phyloP scores from a whole-genome alignment of 2,113 vertebrate species.

The Mungos mungo region DNA sequence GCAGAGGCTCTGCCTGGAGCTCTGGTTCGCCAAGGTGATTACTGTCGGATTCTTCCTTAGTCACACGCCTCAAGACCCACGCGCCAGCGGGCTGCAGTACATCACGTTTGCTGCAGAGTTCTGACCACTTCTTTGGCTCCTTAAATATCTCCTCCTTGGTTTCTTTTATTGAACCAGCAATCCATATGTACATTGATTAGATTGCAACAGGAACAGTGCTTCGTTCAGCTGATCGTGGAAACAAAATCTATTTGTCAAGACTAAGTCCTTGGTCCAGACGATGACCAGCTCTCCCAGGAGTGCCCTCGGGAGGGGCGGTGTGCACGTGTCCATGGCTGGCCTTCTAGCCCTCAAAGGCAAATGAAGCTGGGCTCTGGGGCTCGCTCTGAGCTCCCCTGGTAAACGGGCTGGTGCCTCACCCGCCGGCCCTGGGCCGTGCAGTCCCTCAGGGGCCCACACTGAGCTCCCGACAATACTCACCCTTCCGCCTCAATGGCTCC shows the following conservation, averaged over 20 bases:
- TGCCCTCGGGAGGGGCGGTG: fast-evolving
- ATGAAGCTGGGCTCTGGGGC: fast-evolving
- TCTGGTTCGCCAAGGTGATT: background rate
- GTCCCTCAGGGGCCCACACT: fast-evolving
- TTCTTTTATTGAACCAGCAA: conserved; percentile 46
- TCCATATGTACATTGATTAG: background rate
- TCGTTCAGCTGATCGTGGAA: background rate
- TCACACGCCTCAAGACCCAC: background rate
- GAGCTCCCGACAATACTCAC: fast-evolving
- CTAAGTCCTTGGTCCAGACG: background rate
- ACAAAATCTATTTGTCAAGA: background rate
- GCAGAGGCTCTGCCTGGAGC: background rate
- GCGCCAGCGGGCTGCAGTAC: background rate
- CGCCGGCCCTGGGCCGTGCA: fast-evolving
- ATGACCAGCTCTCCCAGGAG: fast-evolving
- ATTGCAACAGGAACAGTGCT: background rate
- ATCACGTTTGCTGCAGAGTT: background rate
- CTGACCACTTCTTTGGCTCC: background rate
- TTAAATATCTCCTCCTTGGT: conserved; percentile 25
- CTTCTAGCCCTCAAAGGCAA: background rate
- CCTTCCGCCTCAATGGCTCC: background rate
- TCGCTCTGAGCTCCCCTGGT: fast-evolving
- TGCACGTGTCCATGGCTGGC: background rate
- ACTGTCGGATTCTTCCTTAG: background rate
- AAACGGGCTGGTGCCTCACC: fast-evolving